These are phyloP conservation scores for Chondrosia reniformis DNA, from an alignment of 37 sponge, comb jelly and placozoan species.

Conservation along the genomic window DNA sequence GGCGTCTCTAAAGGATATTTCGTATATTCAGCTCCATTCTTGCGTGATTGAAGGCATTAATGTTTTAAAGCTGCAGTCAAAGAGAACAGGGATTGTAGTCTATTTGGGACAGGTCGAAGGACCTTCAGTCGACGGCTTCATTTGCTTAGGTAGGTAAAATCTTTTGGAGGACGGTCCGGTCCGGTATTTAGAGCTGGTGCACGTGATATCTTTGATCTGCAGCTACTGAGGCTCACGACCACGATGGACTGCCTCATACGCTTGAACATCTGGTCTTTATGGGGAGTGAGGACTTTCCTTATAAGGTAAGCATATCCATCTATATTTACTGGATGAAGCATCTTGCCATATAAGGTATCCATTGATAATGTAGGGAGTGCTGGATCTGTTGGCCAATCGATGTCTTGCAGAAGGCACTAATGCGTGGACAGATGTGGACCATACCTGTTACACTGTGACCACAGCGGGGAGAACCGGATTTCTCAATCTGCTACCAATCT, in stretches of 20 bases:
- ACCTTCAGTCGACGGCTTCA: conserved; percentile 85
- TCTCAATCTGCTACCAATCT: conserved; percentile 85
- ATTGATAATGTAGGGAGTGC: conserved; percentile 64
- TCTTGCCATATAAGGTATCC: no score
- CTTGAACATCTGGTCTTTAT: conserved; percentile 97
- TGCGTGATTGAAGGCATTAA: conserved; percentile 38
- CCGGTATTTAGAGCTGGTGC: neutral
- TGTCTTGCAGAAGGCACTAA: conserved; percentile 95
- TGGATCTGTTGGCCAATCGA: conserved; percentile 88
- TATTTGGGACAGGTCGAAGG: conserved; percentile 74
- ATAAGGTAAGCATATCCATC: conserved; percentile 82
- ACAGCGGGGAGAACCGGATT: conserved; percentile 95
- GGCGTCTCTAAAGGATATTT: no score
- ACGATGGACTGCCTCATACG: conserved; percentile 97
- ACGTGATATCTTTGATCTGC: neutral
- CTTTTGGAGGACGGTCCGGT: neutral
- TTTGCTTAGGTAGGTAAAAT: conserved; percentile 59
- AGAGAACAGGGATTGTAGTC: conserved; percentile 70
- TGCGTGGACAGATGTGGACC: conserved; percentile 97
- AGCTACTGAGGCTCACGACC: conserved; percentile 94
- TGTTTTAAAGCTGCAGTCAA: conserved; percentile 58
- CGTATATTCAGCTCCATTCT: no score
- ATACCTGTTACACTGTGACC: conserved; percentile 93
- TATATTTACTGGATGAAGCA: neutral
- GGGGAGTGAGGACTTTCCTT: conserved; percentile 94